These are phyloP conservation scores for Atherinomorus stipes DNA, from an alignment of 2,113 vertebrate species.

Conservation along the genomic window DNA sequence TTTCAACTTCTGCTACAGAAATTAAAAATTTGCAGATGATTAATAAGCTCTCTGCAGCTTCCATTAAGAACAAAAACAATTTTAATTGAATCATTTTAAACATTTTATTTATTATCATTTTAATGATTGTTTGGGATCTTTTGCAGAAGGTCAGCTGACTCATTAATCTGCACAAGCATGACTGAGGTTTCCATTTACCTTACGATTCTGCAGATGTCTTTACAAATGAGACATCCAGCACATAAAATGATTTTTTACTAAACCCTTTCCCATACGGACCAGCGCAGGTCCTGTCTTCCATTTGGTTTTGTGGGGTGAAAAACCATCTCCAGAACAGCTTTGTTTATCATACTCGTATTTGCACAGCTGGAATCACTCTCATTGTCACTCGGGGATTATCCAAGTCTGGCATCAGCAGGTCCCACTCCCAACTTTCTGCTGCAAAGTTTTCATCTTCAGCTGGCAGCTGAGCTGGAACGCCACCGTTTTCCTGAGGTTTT, in stretches of 20 bases:
- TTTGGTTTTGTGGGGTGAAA: not conserved
- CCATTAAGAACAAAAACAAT: too few relatives aligned
- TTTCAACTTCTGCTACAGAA: too few relatives aligned
- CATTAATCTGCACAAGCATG: too few relatives aligned
- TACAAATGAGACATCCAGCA: not conserved
- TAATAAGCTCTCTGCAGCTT: too few relatives aligned
- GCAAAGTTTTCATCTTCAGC: not conserved
- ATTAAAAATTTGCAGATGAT: too few relatives aligned
- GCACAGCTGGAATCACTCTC: conserved; percentile 9
- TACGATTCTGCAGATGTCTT: not conserved
- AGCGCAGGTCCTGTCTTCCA: not conserved
- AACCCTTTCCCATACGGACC: not conserved
- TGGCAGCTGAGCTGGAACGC: not conserved
- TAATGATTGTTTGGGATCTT: too few relatives aligned
- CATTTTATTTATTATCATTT: too few relatives aligned
- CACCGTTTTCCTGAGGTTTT: not conserved
- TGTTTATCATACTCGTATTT: not conserved
- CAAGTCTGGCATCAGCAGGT: not conserved
- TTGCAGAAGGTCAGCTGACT: too few relatives aligned
- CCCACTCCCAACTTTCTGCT: not conserved
- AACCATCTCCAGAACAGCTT: not conserved
- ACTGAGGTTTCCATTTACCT: not conserved
- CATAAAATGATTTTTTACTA: not conserved
- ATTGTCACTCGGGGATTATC: not conserved
- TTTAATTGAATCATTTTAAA: too few relatives aligned